phyloP scores from a whole-genome alignment of 2,888 invertebrate genomes.

The Zonitis immaculata region DNA sequence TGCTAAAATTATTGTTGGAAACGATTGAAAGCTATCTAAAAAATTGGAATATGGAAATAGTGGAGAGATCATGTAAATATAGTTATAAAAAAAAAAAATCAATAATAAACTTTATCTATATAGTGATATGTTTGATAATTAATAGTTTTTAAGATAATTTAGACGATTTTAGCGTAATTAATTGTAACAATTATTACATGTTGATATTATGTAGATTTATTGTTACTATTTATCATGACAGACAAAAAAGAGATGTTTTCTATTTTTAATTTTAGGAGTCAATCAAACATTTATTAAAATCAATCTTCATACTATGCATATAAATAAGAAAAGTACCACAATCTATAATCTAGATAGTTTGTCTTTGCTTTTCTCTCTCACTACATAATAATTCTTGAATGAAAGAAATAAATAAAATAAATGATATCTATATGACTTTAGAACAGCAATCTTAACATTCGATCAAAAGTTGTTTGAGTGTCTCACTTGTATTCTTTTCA shows the following conservation, averaged over 20 bases:
- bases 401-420: too few relatives aligned
- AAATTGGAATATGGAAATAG: too few relatives aligned
- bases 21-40: too few relatives aligned
- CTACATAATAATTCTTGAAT: too few relatives aligned
- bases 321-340: not conserved
- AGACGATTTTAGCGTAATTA: constrained; percentile 30
- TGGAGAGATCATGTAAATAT: not conserved
- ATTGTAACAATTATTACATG: constrained; percentile 38
- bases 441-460: constrained; percentile 11
- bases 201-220: constrained; percentile 39
- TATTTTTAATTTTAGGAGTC: constrained; percentile 10
- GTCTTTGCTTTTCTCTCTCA: constrained; percentile 11
- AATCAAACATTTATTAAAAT: constrained; percentile 7
- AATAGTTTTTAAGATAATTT: constrained; percentile 25
- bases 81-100: not conserved
- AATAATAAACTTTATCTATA: constrained; percentile 20
- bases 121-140: constrained; percentile 33
- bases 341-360: constrained; percentile 9
- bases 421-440: constrained; percentile 4
- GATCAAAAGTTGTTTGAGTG: constrained; percentile 5
- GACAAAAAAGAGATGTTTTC: constrained; percentile 15
- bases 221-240: constrained; percentile 28
- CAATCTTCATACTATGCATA: not conserved
- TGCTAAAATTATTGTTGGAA: constrained; percentile 12
- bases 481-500: constrained; percentile 2